Evolutionary conservation across 2,888 invertebrate species (phyloP), one percentile per base, ranked within the genome.

Genomic region (Teleiodes luculella): DNA sequence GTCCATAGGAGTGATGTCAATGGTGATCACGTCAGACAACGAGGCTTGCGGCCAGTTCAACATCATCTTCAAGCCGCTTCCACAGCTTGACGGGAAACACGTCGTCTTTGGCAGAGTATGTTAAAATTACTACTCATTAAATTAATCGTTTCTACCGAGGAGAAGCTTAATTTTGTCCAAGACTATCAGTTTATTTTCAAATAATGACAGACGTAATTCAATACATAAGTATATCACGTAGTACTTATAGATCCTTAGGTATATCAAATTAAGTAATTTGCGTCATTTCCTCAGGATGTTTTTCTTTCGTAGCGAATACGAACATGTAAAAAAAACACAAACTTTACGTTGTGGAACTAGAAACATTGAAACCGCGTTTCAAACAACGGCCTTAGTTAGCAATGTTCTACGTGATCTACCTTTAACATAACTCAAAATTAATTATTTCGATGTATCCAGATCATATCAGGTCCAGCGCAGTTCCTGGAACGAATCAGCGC

Each of bases 21-120:
- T 91, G 88, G 84, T 72, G 24, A 84, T 83, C 14, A 76, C 78
- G 0, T 57, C 77, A 0, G 80, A 80, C 53, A 79, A 85, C 57
- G 85, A 80, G 55, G 83, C 90, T 41, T 81, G 79, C 52, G 92
- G 91, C 0, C 91, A 91, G 61, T 92, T 92, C 67, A 92, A 92
- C 70, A 84, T 92, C 24, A 90, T 91, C 30, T 92, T 92, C 64
- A 90, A 88, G 55, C 85, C 85, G 0, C 67, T 92, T 37, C 78
- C 86, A 35, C 90, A 91, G 53, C 83, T 92, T 47, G 82, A 92
- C 61, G 83, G 83, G 0, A 90, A 86, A 55, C 81, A 90, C 58
- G 87, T 91, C 0, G 92, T 92, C 11, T 92, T 92, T 64, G 92
- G 92, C 41, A 87, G 89, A 73, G 86, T 92, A 63, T 78, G 80